Conservation (phyloP, 1,140 invertebrate genomes). For the Pachyrhynchus sulphureomaculatus region DNA sequence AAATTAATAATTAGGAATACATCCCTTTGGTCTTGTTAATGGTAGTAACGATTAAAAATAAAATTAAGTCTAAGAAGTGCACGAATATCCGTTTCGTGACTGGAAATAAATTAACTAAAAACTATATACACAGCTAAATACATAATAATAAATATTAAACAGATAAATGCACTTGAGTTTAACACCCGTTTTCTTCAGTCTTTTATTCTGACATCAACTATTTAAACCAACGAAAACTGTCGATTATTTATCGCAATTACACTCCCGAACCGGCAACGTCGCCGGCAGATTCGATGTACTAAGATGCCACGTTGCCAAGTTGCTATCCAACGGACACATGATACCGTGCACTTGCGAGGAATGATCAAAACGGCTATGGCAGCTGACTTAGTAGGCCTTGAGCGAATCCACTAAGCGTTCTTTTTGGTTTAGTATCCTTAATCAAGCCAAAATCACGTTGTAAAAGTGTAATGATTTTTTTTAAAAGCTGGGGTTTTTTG, state of each 20-base stretch:
- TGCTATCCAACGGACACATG: background rate
- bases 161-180: background rate
- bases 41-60: no score
- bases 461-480: background rate
- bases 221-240: slow-evolving; percentile 11
- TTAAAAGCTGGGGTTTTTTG: background rate
- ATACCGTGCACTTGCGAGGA: slow-evolving; percentile 30
- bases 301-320: slow-evolving; percentile 22
- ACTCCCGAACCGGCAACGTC: slow-evolving; percentile 11
- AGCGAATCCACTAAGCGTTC: slow-evolving; percentile 11
- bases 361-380: slow-evolving; percentile 26
- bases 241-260: background rate
- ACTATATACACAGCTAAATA: background rate
- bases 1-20: background rate
- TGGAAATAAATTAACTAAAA: no score
- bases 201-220: slow-evolving; percentile 22
- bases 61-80: no score
- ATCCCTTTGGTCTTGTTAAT: background rate
- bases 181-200: background rate
- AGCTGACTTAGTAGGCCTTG: slow-evolving; percentile 12
- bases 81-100: no score
- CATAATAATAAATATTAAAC: slow-evolving; percentile 1
- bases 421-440: slow-evolving; percentile 10
- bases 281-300: slow-evolving; percentile 19
- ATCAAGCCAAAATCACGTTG: background rate